These are phyloP conservation scores for Ispidina lecontei DNA, from an alignment of 2,797 vertebrate species.

Conservation along the genomic window DNA sequence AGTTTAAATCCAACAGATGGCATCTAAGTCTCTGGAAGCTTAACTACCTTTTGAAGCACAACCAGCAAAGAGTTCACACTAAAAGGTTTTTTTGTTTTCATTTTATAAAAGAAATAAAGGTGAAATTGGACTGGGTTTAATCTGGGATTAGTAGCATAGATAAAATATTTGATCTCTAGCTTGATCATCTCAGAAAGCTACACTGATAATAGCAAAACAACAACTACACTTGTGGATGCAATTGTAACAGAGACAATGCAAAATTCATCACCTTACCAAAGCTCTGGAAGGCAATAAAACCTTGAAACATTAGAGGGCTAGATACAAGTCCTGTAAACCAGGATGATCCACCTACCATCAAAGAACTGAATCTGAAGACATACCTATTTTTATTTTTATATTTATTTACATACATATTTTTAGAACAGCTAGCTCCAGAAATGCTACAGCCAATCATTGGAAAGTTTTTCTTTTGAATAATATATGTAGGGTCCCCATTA, in stretches of 20 bases:
- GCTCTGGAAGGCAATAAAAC: constrained; percentile 28
- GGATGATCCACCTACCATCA: constrained; percentile 16
- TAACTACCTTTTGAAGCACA: constrained; percentile 43
- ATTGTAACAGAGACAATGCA: constrained; percentile 38
- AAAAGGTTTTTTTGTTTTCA: neutral
- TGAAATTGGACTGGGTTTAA: constrained; percentile 51
- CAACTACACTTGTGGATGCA: constrained; percentile 39
- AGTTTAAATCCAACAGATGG: constrained; percentile 39
- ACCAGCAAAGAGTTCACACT: constrained; percentile 11
- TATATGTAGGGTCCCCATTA: neutral
- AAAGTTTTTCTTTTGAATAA: constrained; percentile 14
- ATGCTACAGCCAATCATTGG: neutral
- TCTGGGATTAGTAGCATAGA: constrained; percentile 16
- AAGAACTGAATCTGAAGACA: constrained; percentile 18
- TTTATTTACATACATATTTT: neutral
- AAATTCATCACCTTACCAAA: constrained; percentile 10
- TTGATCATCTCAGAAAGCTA: constrained; percentile 32
- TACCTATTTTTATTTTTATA: neutral
- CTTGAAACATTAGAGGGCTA: constrained; percentile 21
- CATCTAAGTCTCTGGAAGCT: constrained; percentile 28
- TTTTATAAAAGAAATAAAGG: constrained; percentile 37
- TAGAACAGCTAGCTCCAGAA: constrained; percentile 22
- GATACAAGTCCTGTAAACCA: constrained; percentile 29
- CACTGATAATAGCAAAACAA: constrained; percentile 32
- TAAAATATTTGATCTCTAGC: constrained; percentile 41